Percentiles rank a stretch among this genome's conserved stretches.
Conservation (phyloP, 2,797 vertebrate genomes). For the Lagorchestes hirsutus region DNA sequence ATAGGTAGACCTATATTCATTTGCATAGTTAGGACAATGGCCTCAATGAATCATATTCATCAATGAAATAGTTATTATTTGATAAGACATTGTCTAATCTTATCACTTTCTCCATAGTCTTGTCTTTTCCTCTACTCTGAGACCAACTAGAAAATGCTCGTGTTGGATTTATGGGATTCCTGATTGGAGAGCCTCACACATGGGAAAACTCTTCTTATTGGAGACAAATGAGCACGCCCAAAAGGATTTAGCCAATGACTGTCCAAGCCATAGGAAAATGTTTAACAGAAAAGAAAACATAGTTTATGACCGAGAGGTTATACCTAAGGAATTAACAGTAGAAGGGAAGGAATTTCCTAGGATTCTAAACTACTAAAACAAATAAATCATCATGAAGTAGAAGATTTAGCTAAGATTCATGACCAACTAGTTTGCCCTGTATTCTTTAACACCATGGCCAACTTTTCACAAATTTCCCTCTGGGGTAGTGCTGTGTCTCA, state of each 20-base stretch:
- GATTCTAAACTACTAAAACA: conserved; percentile 41
- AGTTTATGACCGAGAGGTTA: background rate
- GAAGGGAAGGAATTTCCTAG: conserved; percentile 9
- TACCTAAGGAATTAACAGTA: background rate
- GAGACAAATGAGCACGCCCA: conserved; percentile 24
- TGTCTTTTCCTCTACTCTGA: conserved; percentile 34
- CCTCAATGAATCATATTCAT: conserved; percentile 72
- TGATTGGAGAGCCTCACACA: background rate
- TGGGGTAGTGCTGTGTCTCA: background rate
- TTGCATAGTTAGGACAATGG: background rate
- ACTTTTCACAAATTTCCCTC: background rate
- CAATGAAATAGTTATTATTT: conserved; percentile 52
- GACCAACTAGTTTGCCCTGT: background rate
- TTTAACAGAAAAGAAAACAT: conserved; percentile 36
- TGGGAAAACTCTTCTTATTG: background rate
- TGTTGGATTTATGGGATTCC: background rate
- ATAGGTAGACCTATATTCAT: conserved; percentile 48
- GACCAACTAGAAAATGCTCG: background rate
- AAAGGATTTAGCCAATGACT: background rate
- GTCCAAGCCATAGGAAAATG: conserved; percentile 1
- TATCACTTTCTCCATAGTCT: background rate
- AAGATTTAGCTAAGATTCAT: conserved; percentile 4
- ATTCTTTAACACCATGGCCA: background rate
- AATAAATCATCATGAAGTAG: background rate
- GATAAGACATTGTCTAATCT: conserved; percentile 34